These are phyloP conservation scores for Leucophenga maculata DNA, from an alignment of 2,888 invertebrate species.

Conservation along the genomic window DNA sequence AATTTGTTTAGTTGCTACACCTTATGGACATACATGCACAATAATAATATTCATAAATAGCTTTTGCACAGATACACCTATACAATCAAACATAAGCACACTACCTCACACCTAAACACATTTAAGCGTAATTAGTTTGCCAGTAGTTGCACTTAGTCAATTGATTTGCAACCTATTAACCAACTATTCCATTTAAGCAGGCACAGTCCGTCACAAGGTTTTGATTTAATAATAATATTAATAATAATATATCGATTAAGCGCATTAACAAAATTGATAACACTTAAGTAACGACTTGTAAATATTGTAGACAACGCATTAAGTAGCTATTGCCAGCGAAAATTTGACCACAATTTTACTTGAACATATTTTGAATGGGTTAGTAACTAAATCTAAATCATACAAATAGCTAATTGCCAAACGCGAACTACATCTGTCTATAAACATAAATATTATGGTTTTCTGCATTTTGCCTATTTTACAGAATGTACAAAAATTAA, in stretches of 20 bases:
- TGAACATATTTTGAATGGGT: slow-evolving; percentile 21
- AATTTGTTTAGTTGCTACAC: not conserved
- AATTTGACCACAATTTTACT: not conserved
- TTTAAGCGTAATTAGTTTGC: not conserved
- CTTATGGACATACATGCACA: not conserved
- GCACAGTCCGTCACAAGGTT: slow-evolving; percentile 35
- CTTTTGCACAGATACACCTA: slow-evolving; percentile 1
- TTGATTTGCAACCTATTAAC: slow-evolving; percentile 9
- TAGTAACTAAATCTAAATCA: not conserved
- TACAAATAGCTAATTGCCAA: not conserved
- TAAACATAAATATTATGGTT: slow-evolving; percentile 12
- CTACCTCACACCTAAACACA: slow-evolving; percentile 24
- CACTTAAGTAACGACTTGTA: not conserved
- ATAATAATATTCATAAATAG: not conserved
- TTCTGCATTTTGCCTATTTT: slow-evolving; percentile 44
- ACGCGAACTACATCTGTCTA: not conserved
- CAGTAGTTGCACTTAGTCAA: slow-evolving; percentile 3
- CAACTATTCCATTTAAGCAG: slow-evolving; percentile 21
- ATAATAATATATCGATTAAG: not conserved
- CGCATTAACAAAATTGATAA: too few relatives aligned
- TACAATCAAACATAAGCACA: slow-evolving; percentile 13
- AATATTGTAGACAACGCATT: slow-evolving; percentile 31
- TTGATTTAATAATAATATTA: slow-evolving; percentile 46
- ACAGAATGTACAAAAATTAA: slow-evolving; percentile 70
- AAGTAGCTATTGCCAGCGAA: slow-evolving; percentile 52